Base-by-base conservation (phyloP, 2,888 invertebrate species). In the Pterostichus madidus region DNA sequence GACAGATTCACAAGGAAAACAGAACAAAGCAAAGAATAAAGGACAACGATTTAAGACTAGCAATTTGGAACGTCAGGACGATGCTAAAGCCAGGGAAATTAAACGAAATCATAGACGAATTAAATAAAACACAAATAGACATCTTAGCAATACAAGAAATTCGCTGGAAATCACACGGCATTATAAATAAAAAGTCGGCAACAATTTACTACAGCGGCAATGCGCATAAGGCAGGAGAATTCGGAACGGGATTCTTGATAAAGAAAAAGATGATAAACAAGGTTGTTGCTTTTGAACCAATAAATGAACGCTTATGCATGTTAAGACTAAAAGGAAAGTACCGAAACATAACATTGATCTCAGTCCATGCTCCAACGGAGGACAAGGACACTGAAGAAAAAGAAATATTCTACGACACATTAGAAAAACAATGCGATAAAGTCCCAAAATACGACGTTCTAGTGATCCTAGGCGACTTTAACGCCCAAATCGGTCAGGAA, bases 171-270 rank as follows among this genome's bases (percentile, higher is more conserved):
- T n/a, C 13, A 53, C n/a, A 53, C 7, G 53, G 15, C n/a, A 15
- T 15, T 59, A 17, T 59, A 15, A 59, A 59, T 17, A 24, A 17
- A 8, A 59, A 59, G 13, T 17, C 56, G 8, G 17, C 15, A 17
- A 59, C 56, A 15, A 17, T 59, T 17, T 10, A 17, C 17, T 59
- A 10, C 7, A 59, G 56, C 2, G 56, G 56, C 10, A 15, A 59
- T 10, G 24, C 10, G 17, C 24, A 15, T 17, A 24, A 24, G 10
- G 10, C 15, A 17, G 17, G 24, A 17, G 56, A 24, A 59, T 24
- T 59, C 17, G 56, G 56, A 17, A 59, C 17, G 13, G 24, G 56
- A 59, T 59, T 59, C 24, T 59, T 59, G 24, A 59, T 59, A 24
- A 15, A 59, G 4, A 59, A 59, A 5, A 17, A 15, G 13, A 15